Base-by-base conservation (phyloP, 2,888 invertebrate genomes). In the Folsomia candida region DNA sequence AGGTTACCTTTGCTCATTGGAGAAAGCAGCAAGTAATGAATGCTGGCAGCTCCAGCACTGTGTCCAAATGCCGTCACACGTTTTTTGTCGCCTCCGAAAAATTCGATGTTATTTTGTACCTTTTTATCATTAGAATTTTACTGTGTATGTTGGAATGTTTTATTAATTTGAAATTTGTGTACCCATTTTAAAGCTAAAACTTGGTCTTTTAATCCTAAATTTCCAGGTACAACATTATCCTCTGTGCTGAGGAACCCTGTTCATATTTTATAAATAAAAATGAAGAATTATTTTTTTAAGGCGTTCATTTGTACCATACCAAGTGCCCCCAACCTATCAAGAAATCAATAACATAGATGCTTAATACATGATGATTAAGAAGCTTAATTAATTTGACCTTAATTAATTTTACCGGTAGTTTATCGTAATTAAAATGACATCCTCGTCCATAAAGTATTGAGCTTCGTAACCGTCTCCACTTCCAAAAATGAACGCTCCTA, bases 251-350 rank as follows among this genome's bases (percentile, higher is more conserved):
- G 27, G 47, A 76, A 76, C 11, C 76, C 72, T 73, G 22, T 14
- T 14, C 14, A 65, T 59, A 64, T 27, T 9, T 29, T 63, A 22
- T 54, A 14, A 4, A 54, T 54, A 37, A 37, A 37, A 37, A 29
- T 62, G 28, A 62, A 9, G 29, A 14, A 28, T 28, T 28, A 63
- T 37, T 20, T 61, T 27, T 59, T 59, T 11, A 59, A 26, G n/a
- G n/a, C n/a, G 54, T 25, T 2, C 11, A 9, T 14, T 66, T 54
- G 6, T 47, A 60, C 26, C 11, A 14, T 73, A 75, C 73, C 73
- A n/a, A 75, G 51, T n/a, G 73, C 71, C 29, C 73, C 73, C 11
- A 75, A 51, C 61, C n/a, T n/a, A n/a, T n/a, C n/a, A n/a, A n/a
- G n/a, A n/a, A n/a, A n/a, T n/a, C n/a, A n/a, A n/a, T n/a, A n/a